Percentiles rank a stretch among this genome's conserved stretches.
phyloP scores from a whole-genome alignment of 2,888 invertebrate species.

The Dicyrtomina minuta region DNA sequence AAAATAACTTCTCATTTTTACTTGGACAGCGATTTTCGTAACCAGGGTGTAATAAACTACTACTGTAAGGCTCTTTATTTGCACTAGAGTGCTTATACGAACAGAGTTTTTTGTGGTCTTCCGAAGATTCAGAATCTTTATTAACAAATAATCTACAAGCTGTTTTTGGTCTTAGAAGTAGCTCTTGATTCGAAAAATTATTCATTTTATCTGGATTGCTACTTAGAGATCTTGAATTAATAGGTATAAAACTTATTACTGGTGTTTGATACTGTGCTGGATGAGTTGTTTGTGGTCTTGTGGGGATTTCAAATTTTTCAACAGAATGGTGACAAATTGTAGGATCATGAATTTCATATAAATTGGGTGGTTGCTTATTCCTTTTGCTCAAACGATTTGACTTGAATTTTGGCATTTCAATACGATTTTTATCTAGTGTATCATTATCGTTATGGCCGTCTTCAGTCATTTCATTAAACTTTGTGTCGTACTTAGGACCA shows the following conservation, averaged over 20 bases:
- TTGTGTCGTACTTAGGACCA: neutral
- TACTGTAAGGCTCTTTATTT: neutral
- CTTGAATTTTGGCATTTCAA: slow-evolving; percentile 3
- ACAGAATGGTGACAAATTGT: neutral
- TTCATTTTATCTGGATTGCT: no score
- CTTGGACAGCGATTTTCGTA: neutral
- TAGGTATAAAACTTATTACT: neutral
- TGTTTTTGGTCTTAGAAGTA: no score
- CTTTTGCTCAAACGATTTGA: neutral
- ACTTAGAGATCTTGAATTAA: neutral
- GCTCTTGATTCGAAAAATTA: no score
- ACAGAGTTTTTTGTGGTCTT: neutral
- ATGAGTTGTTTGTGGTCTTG: neutral
- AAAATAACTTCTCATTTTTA: neutral
- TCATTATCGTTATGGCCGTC: neutral
- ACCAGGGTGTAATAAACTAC: neutral
- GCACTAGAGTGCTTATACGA: slow-evolving; percentile 2
- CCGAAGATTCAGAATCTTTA: neutral
- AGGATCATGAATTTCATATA: slow-evolving; percentile 2
- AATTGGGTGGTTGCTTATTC: neutral
- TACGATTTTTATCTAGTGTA: no score
- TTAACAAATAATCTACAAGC: no score
- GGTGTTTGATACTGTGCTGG: neutral
- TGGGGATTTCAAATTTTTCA: neutral
- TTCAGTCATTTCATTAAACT: neutral